These are phyloP conservation scores for Myotis brandtii DNA, from an alignment of 2,113 vertebrate species.

Conservation along the genomic window DNA sequence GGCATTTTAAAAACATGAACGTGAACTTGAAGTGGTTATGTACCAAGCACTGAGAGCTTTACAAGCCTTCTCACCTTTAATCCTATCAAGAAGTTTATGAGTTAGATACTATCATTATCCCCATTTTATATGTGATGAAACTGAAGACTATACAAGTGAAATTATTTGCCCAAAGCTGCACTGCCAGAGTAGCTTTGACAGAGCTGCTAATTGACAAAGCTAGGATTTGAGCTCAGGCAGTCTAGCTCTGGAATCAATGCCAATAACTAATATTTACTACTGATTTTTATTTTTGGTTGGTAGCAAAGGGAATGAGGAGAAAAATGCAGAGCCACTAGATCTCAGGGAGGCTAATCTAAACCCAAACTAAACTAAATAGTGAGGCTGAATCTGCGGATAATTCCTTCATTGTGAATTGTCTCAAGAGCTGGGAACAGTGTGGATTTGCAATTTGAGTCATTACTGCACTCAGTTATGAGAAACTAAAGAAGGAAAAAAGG, in stretches of 20 bases:
- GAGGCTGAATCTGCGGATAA: neutral
- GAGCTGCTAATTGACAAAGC: neutral
- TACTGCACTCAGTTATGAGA: neutral
- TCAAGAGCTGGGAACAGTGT: neutral
- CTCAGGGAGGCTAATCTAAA: neutral
- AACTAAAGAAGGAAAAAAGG: neutral
- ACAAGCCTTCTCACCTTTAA: slow-evolving; percentile 70
- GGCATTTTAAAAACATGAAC: slow-evolving; percentile 19
- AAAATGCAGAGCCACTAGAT: neutral
- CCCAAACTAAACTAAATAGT: slow-evolving; percentile 14
- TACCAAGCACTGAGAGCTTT: slow-evolving; percentile 32
- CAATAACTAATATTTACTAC: neutral
- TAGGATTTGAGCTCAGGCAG: neutral
- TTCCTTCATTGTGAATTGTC: slow-evolving; percentile 1
- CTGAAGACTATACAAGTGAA: slow-evolving; percentile 22
- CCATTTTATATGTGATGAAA: slow-evolving; percentile 55
- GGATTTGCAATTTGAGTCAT: neutral
- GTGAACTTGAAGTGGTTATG: slow-evolving; percentile 29
- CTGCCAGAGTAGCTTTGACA: neutral
- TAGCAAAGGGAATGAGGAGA: neutral
- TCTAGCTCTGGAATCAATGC: neutral
- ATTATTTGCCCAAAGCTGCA: slow-evolving; percentile 11
- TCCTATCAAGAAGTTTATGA: slow-evolving; percentile 65
- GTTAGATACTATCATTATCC: slow-evolving; percentile 66
- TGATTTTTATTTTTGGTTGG: neutral